Base-by-base conservation (phyloP, 2,113 vertebrate genomes). In the Alectura lathami region DNA sequence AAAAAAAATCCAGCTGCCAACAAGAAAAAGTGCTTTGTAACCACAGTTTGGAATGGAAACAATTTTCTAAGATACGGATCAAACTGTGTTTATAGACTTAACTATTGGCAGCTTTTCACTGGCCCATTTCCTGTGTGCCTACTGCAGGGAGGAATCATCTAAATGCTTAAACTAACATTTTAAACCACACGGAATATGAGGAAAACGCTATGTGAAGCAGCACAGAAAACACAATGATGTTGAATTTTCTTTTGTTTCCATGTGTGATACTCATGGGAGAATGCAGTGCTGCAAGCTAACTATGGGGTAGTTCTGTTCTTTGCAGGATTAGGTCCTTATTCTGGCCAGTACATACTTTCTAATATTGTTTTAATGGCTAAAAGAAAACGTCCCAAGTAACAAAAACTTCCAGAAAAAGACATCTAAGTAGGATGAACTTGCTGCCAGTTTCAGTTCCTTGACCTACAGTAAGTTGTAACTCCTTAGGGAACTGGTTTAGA, bases 31-130 rank as follows among this genome's bases (percentile, higher is more conserved):
- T 92, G 90, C 96, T 95, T 95, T 96, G 93, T 91, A 87, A 80
- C 90, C 70, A 92, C 64, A 45, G 73, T 80, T 94, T 95, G 90
- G 91, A 96, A 91, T 94, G 91, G 93, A 96, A 97, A 89, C 93
- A 85, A 79, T 95, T 96, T 97, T 95, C 83, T 86, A 91, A 96
- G 91, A 94, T 93, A 97, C 27, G 85, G 93, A 97, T 97, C 95
- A 95, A 96, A 94, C 78, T 84, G 86, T 97, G 91, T 92, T 94
- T 95, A 91, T 95, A 95, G 96, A 91, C 87, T 64, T 51, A 22
- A 53, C 66, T 89, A 92, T 70, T 97, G 94, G 91, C 88, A 96
- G 93, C 91, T 96, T 95, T 96, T 96, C 88, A 88, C 76, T 3
- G 24, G 66, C 85, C 89, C 72, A 86, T 94, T 97, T 97, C 96